Base-by-base conservation (phyloP, 2,888 invertebrate species). In the Halictus quadricinctus region DNA sequence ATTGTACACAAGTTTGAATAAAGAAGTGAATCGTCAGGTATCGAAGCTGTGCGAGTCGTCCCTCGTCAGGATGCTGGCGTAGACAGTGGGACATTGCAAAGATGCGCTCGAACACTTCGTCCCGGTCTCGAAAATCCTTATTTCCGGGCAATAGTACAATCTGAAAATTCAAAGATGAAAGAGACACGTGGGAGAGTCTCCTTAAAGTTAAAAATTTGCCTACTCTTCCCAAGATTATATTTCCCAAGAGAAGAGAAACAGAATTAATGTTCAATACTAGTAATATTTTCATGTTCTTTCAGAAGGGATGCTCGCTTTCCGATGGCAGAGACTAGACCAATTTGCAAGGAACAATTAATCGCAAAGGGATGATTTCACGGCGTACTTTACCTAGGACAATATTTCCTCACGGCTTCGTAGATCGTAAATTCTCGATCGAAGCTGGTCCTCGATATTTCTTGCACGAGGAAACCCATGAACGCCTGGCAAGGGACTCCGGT, bases 401-500 rank as follows among this genome's bases (percentile, higher is more conserved):
- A 94, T 76, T 87, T 83, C 12, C 85, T n/a, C 12, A 91, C 70
- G 12, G 90, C 89, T n/a, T 87, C 80, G 25, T 76, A 85, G 15
- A 93, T 75, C 43, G 87, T 77, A 48, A 86, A 76, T 18, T 84
- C 81, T 25, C 87, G 78, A 6, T 85, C 64, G 18, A 81, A 58
- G 8, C 58, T 43, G n/a, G 83, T 87, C 10, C 75, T 86, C 7
- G 89, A 86, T 81, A 94, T 91, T 80, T 92, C 88, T n/a, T 86
- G 87, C 4, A 94, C 87, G 6, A 93, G 79, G 69, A 87, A 90
- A 60, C 92, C 94, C 46, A 93, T 64, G 50, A 94, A 94, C n/a
- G 92, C 90, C 60, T 94, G 93, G 78, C 94, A 94, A 6, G 93
- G 90, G 6, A 92, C 89, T 50, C 86, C 89, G 1, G 93, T 87